These are phyloP conservation scores for Ciconia maguari DNA, from an alignment of 2,113 vertebrate genomes.

Conservation along the genomic window DNA sequence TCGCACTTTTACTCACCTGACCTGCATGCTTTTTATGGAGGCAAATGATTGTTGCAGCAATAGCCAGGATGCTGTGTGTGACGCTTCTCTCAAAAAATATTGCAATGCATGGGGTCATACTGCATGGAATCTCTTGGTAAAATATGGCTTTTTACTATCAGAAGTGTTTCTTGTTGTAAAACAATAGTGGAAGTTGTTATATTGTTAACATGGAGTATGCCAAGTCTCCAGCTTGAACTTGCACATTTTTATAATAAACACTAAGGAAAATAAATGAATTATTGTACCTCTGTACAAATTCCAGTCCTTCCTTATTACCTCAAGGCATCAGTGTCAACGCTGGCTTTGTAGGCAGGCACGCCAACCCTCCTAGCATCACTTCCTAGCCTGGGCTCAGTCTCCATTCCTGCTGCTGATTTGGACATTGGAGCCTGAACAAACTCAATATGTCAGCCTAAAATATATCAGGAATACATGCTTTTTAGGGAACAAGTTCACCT, in stretches of 20 bases:
- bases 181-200: background rate
- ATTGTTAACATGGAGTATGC: background rate
- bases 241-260: background rate
- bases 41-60: background rate
- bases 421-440: background rate
- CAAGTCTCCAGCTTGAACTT: background rate
- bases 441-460: background rate
- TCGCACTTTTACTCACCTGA: background rate
- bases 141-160: background rate
- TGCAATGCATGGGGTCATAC: background rate
- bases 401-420: background rate
- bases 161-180: background rate
- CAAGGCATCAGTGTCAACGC: background rate
- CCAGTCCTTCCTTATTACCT: background rate
- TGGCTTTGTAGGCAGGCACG: background rate
- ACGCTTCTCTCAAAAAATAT: background rate
- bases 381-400: background rate
- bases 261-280: background rate
- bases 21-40: background rate
- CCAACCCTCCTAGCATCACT: background rate
- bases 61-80: background rate
- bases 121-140: background rate
- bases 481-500: background rate
- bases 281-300: background rate
- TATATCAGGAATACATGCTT: background rate